phyloP scores from a whole-genome alignment of 2,888 invertebrate genomes.

The Osedax frankpressi region DNA sequence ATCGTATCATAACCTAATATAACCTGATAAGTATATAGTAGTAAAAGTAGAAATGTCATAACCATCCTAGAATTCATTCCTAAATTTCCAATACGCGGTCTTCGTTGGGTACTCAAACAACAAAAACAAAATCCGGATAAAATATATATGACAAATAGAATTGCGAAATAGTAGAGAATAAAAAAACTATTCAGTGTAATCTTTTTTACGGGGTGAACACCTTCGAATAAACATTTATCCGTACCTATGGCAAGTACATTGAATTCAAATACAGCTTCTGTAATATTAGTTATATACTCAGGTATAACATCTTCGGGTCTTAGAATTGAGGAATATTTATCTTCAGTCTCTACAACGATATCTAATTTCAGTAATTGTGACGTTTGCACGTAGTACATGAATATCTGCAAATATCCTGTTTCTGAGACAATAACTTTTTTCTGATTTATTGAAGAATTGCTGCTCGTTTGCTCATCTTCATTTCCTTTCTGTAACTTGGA shows the following conservation, averaged over 20 bases:
- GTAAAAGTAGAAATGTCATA: constrained; percentile 12
- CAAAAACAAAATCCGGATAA: constrained; percentile 8
- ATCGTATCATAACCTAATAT: too few relatives aligned
- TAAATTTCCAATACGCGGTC: constrained; percentile 9
- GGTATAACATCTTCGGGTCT: constrained; percentile 16
- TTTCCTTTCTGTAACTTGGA: too few relatives aligned
- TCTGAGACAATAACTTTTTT: neutral
- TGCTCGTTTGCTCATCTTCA: too few relatives aligned
- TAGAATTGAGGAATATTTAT: neutral
- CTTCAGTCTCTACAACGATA: constrained; percentile 13
- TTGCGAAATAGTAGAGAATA: constrained; percentile 8
- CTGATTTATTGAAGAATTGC: too few relatives aligned
- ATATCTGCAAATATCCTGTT: constrained; percentile 23
- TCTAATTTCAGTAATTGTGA: constrained; percentile 16
- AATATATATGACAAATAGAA: constrained; percentile 13
- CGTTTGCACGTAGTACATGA: constrained; percentile 26
- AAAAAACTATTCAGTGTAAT: constrained; percentile 11
- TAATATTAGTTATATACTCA: constrained; percentile 3
- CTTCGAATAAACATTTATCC: constrained; percentile 12
- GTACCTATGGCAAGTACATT: neutral
- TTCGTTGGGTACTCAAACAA: neutral
- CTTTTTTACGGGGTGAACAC: constrained; percentile 10
- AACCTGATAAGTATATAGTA: constrained; percentile 21
- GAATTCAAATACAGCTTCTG: constrained; percentile 12
- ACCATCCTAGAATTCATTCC: constrained; percentile 2